Conservation (phyloP, 2,113 vertebrate species). For the Anas platyrhynchos region DNA sequence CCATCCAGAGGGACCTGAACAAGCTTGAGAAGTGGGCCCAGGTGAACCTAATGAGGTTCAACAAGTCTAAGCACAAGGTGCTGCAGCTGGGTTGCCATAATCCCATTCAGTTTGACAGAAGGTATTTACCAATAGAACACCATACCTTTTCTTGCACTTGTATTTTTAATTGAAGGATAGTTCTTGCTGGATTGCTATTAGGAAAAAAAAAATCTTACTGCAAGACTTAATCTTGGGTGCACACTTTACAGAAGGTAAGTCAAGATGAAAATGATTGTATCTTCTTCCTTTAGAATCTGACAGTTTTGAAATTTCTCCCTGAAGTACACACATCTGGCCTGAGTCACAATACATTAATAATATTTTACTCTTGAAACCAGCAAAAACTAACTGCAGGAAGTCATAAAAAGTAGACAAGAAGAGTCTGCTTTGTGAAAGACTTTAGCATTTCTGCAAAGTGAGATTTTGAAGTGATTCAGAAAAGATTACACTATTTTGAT, state of each 20-base stretch:
- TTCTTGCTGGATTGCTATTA: neutral
- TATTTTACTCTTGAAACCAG: neutral
- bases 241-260: neutral
- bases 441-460: fast-evolving
- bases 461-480: conserved; percentile 7
- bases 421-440: neutral
- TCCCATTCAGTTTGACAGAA: no score
- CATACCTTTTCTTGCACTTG: neutral
- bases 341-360: neutral
- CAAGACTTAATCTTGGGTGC: neutral
- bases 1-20: no score
- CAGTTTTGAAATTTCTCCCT: neutral
- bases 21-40: no score
- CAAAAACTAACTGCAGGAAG: neutral
- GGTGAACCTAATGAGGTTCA: no score
- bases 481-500: neutral
- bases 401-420: fast-evolving
- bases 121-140: no score
- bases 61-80: no score
- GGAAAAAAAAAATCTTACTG: neutral
- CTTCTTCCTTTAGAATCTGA: neutral
- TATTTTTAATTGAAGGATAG: neutral
- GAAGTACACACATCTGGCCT: neutral
- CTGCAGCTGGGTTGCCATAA: no score
- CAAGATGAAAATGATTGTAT: neutral